A percentile compares a stretch with the other conserved stretches of the same genome.
These are phyloP conservation scores for Ctenochaetus hawaiiensis DNA, from an alignment of 2,797 vertebrate genomes.

Conservation along the genomic window DNA sequence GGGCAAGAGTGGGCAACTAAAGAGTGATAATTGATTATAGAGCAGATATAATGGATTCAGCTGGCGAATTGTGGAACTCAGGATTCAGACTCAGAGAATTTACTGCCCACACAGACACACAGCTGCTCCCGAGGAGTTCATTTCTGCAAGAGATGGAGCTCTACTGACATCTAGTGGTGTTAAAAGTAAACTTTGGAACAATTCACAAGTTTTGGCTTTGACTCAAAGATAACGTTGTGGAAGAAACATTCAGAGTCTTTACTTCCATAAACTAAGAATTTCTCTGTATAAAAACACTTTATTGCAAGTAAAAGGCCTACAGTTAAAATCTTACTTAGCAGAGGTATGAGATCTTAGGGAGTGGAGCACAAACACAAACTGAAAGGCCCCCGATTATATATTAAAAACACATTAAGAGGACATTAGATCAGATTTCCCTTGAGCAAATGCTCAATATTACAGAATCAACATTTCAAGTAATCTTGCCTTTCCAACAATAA, in stretches of 20 bases:
- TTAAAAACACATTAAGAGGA: not conserved
- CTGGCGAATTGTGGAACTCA: conserved; percentile 46
- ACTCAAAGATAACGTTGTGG: not conserved
- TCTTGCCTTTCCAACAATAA: not conserved
- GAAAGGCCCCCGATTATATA: not conserved
- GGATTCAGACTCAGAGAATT: conserved; percentile 53
- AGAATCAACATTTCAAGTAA: not conserved
- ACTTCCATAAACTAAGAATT: not conserved
- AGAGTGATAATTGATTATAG: conserved; percentile 55
- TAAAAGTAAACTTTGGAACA: too few relatives aligned
- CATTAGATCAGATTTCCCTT: not conserved
- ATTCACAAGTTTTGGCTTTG: not conserved
- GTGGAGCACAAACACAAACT: not conserved
- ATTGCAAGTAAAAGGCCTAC: not conserved
- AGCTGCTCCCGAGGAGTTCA: not conserved
- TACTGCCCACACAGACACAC: conserved; percentile 25
- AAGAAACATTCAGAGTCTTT: not conserved
- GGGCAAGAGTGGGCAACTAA: conserved; percentile 45
- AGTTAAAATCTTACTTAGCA: not conserved
- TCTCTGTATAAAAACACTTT: not conserved
- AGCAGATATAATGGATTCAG: conserved; percentile 51
- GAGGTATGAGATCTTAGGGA: not conserved
- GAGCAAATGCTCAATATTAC: not conserved
- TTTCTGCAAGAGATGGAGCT: conserved; percentile 25
- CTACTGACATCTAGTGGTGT: conserved; percentile 74